Conservation (phyloP, 2,113 vertebrate genomes). For the Aspiorhynchus laticeps region DNA sequence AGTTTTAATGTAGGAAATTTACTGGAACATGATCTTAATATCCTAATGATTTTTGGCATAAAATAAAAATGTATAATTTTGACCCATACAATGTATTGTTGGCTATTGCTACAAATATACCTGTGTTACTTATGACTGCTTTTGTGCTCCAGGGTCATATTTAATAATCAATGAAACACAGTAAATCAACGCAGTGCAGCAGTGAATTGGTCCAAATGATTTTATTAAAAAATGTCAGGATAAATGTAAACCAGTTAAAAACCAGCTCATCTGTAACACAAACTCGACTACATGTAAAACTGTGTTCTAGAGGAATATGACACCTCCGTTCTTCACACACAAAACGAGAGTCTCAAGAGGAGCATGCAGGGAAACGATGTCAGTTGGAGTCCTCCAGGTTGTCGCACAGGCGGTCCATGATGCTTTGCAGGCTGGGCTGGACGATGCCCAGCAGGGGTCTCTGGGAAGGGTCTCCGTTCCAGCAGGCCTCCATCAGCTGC, state of each 20-base stretch:
- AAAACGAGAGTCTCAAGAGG: neutral
- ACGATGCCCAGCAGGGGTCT: conserved; percentile 94
- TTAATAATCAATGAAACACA: neutral
- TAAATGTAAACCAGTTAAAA: conserved; percentile 77
- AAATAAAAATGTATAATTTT: too few species aligned
- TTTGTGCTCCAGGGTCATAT: too few species aligned
- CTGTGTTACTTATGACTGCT: too few species aligned
- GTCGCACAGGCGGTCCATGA: conserved; percentile 89
- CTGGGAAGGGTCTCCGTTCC: conserved; percentile 91
- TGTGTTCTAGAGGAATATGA: neutral
- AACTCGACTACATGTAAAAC: conserved; percentile 72
- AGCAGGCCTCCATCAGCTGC: conserved; percentile 99
- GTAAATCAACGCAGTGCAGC: neutral
- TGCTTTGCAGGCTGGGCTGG: conserved; percentile 90
- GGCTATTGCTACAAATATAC: too few species aligned
- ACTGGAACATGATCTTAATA: too few species aligned
- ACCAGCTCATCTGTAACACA: conserved; percentile 64
- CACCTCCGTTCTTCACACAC: conserved; percentile 2
- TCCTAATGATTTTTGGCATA: too few species aligned
- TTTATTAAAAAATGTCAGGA: conserved; percentile 77
- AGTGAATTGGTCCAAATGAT: conserved; percentile 58
- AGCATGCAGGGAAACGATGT: conserved; percentile 52
- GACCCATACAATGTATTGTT: too few species aligned
- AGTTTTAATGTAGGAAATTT: too few species aligned
- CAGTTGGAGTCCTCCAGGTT: conserved; percentile 91